phyloP scores from a whole-genome alignment of 2,797 vertebrate species.

The Chiloscyllium punctatum region DNA sequence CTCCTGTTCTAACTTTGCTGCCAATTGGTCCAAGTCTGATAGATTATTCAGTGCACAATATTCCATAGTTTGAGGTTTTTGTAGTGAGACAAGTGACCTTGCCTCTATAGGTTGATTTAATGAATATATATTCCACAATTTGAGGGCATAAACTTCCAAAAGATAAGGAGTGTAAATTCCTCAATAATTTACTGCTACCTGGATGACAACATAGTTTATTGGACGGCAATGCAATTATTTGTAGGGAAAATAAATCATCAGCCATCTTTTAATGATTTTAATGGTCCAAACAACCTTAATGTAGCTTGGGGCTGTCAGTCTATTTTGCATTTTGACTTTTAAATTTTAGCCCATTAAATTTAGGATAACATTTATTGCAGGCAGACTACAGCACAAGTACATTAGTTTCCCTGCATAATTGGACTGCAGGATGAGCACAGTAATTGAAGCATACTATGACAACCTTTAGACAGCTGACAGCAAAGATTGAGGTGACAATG shows the following conservation, averaged over 20 bases:
- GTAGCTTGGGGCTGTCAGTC: neutral
- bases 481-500: neutral
- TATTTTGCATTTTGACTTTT: neutral
- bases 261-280: neutral
- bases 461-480: neutral
- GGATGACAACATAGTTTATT: neutral
- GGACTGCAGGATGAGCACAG: neutral
- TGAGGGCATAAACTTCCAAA: neutral
- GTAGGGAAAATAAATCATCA: neutral
- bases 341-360: neutral
- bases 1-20: no score
- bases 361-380: neutral
- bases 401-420: neutral
- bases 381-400: neutral
- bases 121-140: neutral
- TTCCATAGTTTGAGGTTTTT: no score
- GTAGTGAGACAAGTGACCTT: no score
- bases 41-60: neutral
- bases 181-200: no score
- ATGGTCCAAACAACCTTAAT: neutral
- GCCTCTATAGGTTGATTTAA: no score
- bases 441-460: neutral
- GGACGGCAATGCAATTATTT: neutral
- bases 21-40: neutral
- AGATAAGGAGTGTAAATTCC: neutral